These are phyloP conservation scores for Bombyx huttoni DNA, from an alignment of 2,888 invertebrate species.

Conservation along the genomic window DNA sequence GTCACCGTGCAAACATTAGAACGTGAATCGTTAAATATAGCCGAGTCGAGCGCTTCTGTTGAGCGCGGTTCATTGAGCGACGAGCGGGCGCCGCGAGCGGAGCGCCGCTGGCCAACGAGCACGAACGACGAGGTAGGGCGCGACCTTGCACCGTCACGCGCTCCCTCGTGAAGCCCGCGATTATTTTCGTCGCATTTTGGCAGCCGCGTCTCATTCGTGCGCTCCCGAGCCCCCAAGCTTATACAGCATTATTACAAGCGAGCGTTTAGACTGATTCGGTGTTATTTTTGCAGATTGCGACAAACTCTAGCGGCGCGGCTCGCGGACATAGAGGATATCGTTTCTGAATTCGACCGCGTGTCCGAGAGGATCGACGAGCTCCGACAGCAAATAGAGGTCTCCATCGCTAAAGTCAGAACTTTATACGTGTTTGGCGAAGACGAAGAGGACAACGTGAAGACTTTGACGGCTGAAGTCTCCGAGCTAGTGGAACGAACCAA, in stretches of 20 bases:
- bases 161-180: slow-evolving; percentile 56
- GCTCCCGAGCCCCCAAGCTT: slow-evolving; percentile 31
- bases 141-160: slow-evolving; percentile 62
- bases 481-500: slow-evolving; percentile 71
- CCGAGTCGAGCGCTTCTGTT: slow-evolving; percentile 50
- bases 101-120: slow-evolving; percentile 60
- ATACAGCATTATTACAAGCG: slow-evolving; percentile 25
- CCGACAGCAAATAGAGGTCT: slow-evolving; percentile 77
- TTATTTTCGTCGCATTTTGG: slow-evolving; percentile 68
- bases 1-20: slow-evolving; percentile 64
- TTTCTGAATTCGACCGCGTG: slow-evolving; percentile 82
- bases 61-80: slow-evolving; percentile 65
- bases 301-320: slow-evolving; percentile 83
- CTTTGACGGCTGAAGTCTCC: slow-evolving; percentile 71
- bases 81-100: slow-evolving; percentile 65
- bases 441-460: slow-evolving; percentile 73
- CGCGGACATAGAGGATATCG: slow-evolving; percentile 80
- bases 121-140: slow-evolving; percentile 58
- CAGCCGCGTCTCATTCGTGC: slow-evolving; percentile 41
- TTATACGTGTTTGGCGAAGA: slow-evolving; percentile 86
- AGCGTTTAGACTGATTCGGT: slow-evolving; percentile 25
- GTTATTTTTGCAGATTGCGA: slow-evolving; percentile 79
- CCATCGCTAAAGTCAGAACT: slow-evolving; percentile 76
- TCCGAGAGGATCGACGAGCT: slow-evolving; percentile 79
- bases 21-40: slow-evolving; percentile 61